Conservation (phyloP, 2,888 invertebrate genomes). For the Nebria brevicollis region DNA sequence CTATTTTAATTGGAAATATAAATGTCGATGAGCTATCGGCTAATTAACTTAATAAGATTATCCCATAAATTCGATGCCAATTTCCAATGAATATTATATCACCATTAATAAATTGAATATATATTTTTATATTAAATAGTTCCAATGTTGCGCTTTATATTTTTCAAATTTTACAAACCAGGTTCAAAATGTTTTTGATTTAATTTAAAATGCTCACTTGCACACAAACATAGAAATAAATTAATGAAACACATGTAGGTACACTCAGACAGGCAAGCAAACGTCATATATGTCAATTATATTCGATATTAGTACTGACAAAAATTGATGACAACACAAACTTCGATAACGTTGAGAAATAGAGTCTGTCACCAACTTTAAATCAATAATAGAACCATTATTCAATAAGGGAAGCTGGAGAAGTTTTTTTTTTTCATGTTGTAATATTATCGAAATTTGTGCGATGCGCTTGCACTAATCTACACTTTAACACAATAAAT, state of each 20-base stretch:
- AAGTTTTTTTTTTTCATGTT: background rate
- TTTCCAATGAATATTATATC: no score
- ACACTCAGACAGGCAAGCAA: conserved; percentile 4
- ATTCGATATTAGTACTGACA: background rate
- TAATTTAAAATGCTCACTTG: background rate
- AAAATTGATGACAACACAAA: conserved; percentile 14
- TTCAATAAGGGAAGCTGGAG: conserved; percentile 24
- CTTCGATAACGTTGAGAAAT: conserved; percentile 34
- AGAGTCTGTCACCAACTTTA: conserved; percentile 13
- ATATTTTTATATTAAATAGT: no score
- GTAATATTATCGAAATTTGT: conserved; percentile 33
- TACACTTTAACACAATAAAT: conserved; percentile 31
- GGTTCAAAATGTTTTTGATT: background rate
- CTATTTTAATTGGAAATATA: no score
- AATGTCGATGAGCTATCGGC: no score
- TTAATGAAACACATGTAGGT: background rate
- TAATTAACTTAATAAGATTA: no score
- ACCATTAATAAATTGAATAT: no score
- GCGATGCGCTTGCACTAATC: conserved; percentile 28
- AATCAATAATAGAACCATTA: conserved; percentile 35
- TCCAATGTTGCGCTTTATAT: background rate
- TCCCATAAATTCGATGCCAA: no score
- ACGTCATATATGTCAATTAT: conserved; percentile 7
- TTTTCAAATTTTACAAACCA: background rate
- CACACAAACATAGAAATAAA: background rate